These are phyloP conservation scores for Anthopleura xanthogrammica DNA, from an alignment of 92 coral and sea anemone species.

Conservation along the genomic window DNA sequence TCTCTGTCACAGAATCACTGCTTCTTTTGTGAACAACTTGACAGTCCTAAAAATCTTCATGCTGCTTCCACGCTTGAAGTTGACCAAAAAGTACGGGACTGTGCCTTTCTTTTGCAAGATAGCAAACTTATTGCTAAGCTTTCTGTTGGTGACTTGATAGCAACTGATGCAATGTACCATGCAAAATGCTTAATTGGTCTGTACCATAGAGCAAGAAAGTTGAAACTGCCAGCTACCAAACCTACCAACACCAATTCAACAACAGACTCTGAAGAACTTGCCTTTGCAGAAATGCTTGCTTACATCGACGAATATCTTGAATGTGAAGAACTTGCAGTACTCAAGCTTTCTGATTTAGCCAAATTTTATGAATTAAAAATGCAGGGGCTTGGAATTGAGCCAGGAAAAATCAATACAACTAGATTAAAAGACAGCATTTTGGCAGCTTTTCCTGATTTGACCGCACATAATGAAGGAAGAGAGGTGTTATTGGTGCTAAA, in stretches of 20 bases:
- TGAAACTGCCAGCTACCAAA: conserved; percentile 19
- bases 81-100: conserved; percentile 43
- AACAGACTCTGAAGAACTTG: conserved; percentile 51
- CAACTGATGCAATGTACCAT: conserved; percentile 68
- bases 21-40: conserved; percentile 23
- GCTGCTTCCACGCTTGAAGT: conserved; percentile 31
- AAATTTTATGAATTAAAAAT: conserved; percentile 36
- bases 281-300: conserved; percentile 61
- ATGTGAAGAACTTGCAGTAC: conserved; percentile 40
- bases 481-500: conserved; percentile 46
- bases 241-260: conserved; percentile 24
- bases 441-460: conserved; percentile 55
- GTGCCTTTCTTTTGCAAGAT: conserved; percentile 50
- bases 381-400: conserved; percentile 43
- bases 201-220: conserved; percentile 36
- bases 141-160: conserved; percentile 52
- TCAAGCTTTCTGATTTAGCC: conserved; percentile 50
- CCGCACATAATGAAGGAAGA: conserved; percentile 61
- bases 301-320: conserved; percentile 59
- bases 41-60: conserved; percentile 23
- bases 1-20: neutral
- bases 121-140: conserved; percentile 52
- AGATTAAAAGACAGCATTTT: conserved; percentile 56
- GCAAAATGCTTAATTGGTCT: conserved; percentile 38
- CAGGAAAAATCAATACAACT: conserved; percentile 42